phyloP scores from a whole-genome alignment of 37 sponge, comb jelly and placozoan genomes.

The Sycon ciliatum region DNA sequence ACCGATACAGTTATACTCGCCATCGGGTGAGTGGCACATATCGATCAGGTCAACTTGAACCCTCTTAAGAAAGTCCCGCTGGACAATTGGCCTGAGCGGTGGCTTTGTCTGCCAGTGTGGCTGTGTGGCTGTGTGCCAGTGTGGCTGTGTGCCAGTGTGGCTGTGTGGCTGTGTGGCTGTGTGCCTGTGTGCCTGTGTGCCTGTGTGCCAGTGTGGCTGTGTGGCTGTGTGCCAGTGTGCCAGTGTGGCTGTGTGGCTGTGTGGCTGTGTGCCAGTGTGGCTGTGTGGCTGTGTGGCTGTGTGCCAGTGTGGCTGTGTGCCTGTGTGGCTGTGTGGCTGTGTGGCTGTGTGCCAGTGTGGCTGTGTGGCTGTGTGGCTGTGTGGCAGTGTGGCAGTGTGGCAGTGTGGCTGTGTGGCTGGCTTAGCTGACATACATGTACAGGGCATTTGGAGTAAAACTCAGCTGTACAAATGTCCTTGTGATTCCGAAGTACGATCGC shows the following conservation, averaged over 20 bases:
- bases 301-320: slow-evolving; percentile 19
- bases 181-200: slow-evolving; percentile 11
- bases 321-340: too few species aligned
- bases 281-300: slow-evolving; percentile 25
- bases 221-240: background rate
- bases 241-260: slow-evolving; percentile 15
- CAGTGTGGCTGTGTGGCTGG: background rate
- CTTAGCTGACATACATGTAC: background rate
- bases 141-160: background rate
- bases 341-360: too few species aligned
- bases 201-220: background rate
- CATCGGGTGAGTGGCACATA: slow-evolving; percentile 44
- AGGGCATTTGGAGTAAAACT: too few species aligned
- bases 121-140: slow-evolving; percentile 14
- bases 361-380: too few species aligned
- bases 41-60: slow-evolving; percentile 53
- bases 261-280: slow-evolving; percentile 18
- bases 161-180: slow-evolving; percentile 19
- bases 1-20: slow-evolving; percentile 40
- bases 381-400: too few species aligned
- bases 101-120: slow-evolving; percentile 16
- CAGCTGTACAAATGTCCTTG: too few species aligned
- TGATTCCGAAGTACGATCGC: too few species aligned
- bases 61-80: too few species aligned
- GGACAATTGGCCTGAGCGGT: too few species aligned